phyloP scores from a whole-genome alignment of 2,888 invertebrate species.

The Eudasyphora cyanicolor region DNA sequence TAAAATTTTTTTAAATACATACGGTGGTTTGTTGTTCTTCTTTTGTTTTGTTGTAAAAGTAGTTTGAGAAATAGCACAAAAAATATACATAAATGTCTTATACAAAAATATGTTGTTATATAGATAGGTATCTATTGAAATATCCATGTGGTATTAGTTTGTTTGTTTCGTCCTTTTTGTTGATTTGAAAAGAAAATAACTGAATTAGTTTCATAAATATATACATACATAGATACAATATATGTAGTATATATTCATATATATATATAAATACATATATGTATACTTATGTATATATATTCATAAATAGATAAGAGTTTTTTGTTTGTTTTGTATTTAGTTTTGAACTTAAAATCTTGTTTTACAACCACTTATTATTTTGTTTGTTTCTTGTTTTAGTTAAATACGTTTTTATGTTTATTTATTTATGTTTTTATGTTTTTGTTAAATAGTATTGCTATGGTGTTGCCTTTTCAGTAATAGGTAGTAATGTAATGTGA shows the following conservation, averaged over 20 bases:
- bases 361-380: constrained; percentile 37
- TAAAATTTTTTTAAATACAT: neutral
- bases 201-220: neutral
- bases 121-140: too few species aligned
- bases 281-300: constrained; percentile 2
- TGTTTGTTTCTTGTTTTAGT: constrained; percentile 19
- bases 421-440: neutral
- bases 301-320: neutral
- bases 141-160: too few species aligned
- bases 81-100: neutral
- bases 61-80: neutral
- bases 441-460: constrained; percentile 64
- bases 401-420: neutral
- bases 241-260: neutral
- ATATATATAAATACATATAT: neutral
- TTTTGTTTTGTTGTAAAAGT: constrained; percentile 23
- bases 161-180: neutral
- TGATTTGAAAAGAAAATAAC: neutral
- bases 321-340: constrained; percentile 13
- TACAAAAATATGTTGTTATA: neutral
- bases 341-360: constrained; percentile 37
- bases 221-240: neutral
- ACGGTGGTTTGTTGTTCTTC: constrained; percentile 10
- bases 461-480: constrained; percentile 54
- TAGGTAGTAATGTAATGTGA: constrained; percentile 10